Percentiles rank a stretch among this genome's conserved stretches.
phyloP scores from a whole-genome alignment of 2,113 vertebrate species.

The Nycticebus coucang region DNA sequence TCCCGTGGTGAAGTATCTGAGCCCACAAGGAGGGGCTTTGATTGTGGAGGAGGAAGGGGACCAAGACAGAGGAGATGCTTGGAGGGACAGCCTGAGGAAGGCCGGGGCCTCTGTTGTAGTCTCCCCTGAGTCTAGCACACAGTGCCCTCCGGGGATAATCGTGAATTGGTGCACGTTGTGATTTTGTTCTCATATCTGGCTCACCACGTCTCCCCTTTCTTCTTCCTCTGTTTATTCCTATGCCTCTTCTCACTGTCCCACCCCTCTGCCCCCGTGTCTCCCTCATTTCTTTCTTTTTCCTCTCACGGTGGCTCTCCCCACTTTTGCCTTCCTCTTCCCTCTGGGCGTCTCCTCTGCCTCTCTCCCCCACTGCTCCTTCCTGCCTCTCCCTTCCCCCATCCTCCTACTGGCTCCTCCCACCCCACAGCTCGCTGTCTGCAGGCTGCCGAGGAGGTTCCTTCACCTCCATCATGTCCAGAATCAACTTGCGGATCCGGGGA shows the following conservation, averaged over 20 bases:
- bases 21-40: not conserved
- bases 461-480: conserved; percentile 4
- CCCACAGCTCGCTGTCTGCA: conserved; percentile 68
- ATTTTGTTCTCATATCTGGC: not conserved
- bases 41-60: not conserved
- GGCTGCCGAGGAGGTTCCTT: conserved; percentile 81
- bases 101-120: not conserved
- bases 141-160: too few species aligned
- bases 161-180: not conserved
- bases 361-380: fast-evolving
- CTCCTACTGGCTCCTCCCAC: fast-evolving
- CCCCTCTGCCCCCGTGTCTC: not conserved
- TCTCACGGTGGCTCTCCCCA: not conserved
- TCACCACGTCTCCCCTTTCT: not conserved
- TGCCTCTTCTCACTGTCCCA: not conserved
- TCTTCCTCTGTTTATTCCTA: not conserved
- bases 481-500: conserved; percentile 64
- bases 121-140: too few species aligned
- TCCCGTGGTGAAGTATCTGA: not conserved
- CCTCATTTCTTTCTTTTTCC: not conserved
- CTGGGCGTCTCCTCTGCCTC: not conserved
- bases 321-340: not conserved
- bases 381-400: not conserved
- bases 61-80: not conserved
- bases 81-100: not conserved